Base-by-base conservation (phyloP, 2,888 invertebrate genomes). In the Sicus ferrugineus region DNA sequence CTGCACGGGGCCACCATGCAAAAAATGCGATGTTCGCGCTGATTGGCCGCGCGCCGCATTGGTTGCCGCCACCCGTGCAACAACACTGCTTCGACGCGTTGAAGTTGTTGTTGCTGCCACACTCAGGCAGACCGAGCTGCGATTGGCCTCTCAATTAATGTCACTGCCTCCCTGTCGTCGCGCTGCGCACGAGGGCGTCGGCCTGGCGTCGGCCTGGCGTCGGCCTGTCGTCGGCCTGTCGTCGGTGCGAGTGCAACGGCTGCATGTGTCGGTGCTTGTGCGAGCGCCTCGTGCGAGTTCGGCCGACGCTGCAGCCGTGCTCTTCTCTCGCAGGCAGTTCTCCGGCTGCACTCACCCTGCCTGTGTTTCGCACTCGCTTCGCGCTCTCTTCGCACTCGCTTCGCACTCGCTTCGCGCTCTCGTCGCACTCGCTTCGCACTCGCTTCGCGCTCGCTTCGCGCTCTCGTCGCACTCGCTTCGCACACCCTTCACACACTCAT, bases 31-130 rank as follows among this genome's bases (percentile, higher is more conserved):
- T 11, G 38, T 52, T 38, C 21, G 1, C 26, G 21, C 19, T 21
- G 26, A 65, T 65, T 65, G 65, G 65, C 14, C 14, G 19, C 16
- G 14, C 19, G 1, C n/a, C 63, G 3, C 28, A 48, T 48, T 28
- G 46, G 48, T 48, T 28, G 48, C n/a, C 6, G n/a, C 5, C n/a
- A 26, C 11, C n/a, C 42, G 42, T 5, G 7, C n/a, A 46, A 28
- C 14, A 11, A 11, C 21, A 34, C 1, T 48, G 42, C 14, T 46
- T 38, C 9, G 34, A 4, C 14, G 16, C 4, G 21, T 59, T 11
- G 26, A 16, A 21, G 31, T 34, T 21, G 21, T 9, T 34, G 14
- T 34, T 34, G n/a, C 58, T 16, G 58, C 2, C 19, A 34, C 19
- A 5, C 9, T 9, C n/a, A 19, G 34, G 19, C 21, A 19, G 21